phyloP scores from a whole-genome alignment of 2,113 vertebrate genomes.

The Halcyon malimbica region DNA sequence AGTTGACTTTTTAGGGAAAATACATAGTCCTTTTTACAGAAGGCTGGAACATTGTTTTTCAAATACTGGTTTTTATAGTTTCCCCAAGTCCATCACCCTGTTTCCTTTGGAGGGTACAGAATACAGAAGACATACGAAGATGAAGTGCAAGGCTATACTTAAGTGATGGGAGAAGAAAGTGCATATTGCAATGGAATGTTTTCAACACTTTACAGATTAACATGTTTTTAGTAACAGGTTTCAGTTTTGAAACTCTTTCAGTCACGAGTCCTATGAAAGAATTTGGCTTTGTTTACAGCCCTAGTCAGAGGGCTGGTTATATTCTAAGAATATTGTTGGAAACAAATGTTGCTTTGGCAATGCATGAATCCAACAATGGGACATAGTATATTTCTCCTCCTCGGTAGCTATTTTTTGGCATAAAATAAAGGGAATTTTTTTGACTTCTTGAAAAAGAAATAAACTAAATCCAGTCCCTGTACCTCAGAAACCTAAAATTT shows the following conservation, averaged over 20 bases:
- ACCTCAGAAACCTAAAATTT: neutral
- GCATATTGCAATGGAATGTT: slow-evolving; percentile 28
- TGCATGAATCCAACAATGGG: neutral
- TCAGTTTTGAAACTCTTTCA: slow-evolving; percentile 27
- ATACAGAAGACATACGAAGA: neutral
- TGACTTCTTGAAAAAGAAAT: neutral
- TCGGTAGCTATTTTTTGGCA: neutral
- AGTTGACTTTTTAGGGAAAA: neutral
- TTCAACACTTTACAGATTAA: slow-evolving; percentile 48
- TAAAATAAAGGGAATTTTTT: neutral
- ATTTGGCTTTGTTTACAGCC: slow-evolving; percentile 3
- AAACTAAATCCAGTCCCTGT: neutral
- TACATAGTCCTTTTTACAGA: neutral
- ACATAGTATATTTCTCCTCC: neutral
- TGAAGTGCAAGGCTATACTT: neutral
- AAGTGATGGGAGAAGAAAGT: neutral
- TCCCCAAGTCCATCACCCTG: neutral
- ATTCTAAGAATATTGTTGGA: neutral
- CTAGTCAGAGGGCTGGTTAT: neutral
- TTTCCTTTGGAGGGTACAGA: neutral
- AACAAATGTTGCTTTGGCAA: neutral
- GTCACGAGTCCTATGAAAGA: slow-evolving; percentile 20
- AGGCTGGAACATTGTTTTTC: neutral
- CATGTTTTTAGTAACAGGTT: neutral
- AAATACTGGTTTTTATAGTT: neutral